These are phyloP conservation scores for Campaea margaritaria DNA, from an alignment of 2,888 invertebrate species.

Conservation along the genomic window DNA sequence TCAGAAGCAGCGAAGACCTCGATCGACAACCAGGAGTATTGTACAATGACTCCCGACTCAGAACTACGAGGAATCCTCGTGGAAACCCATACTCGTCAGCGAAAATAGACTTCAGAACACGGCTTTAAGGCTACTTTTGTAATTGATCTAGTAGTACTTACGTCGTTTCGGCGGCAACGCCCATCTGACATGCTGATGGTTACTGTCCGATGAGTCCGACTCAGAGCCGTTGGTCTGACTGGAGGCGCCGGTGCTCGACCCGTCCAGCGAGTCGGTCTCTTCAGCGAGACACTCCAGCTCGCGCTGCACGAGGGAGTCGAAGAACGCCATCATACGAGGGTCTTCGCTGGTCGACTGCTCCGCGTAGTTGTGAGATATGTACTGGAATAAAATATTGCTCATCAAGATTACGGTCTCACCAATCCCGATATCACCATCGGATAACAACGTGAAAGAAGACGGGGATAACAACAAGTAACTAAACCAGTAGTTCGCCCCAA, in stretches of 20 bases:
- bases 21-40: too few species aligned
- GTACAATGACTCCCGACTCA: too few species aligned
- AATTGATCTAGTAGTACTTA: slow-evolving; percentile 36
- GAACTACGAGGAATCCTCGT: too few species aligned
- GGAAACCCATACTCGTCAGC: too few species aligned
- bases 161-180: slow-evolving; percentile 72
- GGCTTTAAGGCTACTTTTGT: slow-evolving; percentile 1
- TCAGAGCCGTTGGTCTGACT: slow-evolving; percentile 54
- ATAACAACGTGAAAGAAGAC: too few species aligned
- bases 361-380: slow-evolving; percentile 95
- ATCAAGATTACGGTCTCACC: too few species aligned
- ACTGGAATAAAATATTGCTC: slow-evolving; percentile 66
- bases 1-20: too few species aligned
- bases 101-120: not conserved
- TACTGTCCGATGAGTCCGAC: slow-evolving; percentile 69
- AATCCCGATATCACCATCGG: too few species aligned
- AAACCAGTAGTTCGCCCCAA: too few species aligned
- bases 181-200: slow-evolving; percentile 48
- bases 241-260: slow-evolving; percentile 62
- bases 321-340: slow-evolving; percentile 98
- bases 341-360: slow-evolving; percentile 95
- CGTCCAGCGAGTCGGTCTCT: slow-evolving; percentile 77
- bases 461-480: too few species aligned
- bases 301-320: slow-evolving; percentile 96
- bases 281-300: slow-evolving; percentile 92